These are phyloP conservation scores for Philopedon plagiatum DNA, from an alignment of 2,888 invertebrate genomes.

Conservation along the genomic window DNA sequence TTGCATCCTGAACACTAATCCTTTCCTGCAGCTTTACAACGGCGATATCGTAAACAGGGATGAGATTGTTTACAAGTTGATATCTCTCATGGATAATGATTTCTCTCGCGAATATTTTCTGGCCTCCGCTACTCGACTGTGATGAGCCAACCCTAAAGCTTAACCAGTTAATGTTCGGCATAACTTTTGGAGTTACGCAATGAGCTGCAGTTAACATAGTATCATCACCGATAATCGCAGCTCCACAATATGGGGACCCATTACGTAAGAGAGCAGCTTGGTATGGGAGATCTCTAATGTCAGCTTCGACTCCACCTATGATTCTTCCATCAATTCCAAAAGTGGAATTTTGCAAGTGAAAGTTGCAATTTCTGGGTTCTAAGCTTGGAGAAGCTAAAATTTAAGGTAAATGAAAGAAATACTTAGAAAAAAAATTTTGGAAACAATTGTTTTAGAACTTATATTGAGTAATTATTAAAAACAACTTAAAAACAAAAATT, in stretches of 20 bases:
- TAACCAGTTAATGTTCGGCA: conserved; percentile 17
- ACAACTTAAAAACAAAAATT: too few species aligned
- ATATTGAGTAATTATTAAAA: too few species aligned
- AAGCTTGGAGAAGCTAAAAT: conserved; percentile 14
- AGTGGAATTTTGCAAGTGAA: conserved; percentile 67
- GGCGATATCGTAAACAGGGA: conserved; percentile 32
- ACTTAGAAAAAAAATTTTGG: too few species aligned
- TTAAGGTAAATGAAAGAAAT: too few species aligned
- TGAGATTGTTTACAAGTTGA: conserved; percentile 5
- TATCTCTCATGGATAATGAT: conserved; percentile 10
- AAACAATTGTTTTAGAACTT: too few species aligned
- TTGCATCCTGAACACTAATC: neutral
- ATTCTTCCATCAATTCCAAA: conserved; percentile 66
- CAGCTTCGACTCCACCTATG: conserved; percentile 15
- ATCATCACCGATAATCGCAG: conserved; percentile 68
- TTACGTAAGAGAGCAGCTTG: conserved; percentile 70
- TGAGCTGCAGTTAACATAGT: conserved; percentile 72
- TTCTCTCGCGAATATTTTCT: conserved; percentile 6
- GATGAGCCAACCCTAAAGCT: conserved; percentile 33
- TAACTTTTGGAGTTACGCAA: conserved; percentile 59
- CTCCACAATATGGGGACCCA: conserved; percentile 71
- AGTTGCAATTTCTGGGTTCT: neutral
- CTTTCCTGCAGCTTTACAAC: conserved; percentile 13
- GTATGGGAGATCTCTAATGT: conserved; percentile 60
- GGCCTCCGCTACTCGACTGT: conserved; percentile 18